Evolutionary conservation across 2,888 invertebrate species (phyloP).

Genomic region (Synergus japonicus): DNA sequence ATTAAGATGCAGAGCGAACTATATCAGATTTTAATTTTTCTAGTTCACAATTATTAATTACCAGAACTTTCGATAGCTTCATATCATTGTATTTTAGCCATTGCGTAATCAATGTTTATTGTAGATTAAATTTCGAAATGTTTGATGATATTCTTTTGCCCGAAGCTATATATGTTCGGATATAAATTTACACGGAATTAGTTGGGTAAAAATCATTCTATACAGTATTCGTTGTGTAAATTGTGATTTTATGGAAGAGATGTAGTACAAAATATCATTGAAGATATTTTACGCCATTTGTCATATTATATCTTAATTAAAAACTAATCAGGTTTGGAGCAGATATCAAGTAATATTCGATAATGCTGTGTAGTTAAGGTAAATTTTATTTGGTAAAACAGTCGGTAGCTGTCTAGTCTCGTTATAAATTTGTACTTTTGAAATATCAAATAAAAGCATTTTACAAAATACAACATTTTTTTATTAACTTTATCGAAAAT

Average conservation of each 20-base stretch:
- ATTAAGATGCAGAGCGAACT: conserved; percentile 49
- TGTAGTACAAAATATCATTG: conserved; percentile 50
- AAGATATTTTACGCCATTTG: neutral
- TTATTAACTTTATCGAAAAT: neutral
- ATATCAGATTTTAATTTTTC: conserved; percentile 35
- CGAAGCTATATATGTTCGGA: conserved; percentile 6
- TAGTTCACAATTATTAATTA: conserved; percentile 18
- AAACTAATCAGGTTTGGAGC: conserved; percentile 38
- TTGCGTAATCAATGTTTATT: conserved; percentile 21
- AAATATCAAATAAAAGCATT: conserved; percentile 68
- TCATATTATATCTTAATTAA: conserved; percentile 16
- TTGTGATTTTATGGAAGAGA: conserved; percentile 1
- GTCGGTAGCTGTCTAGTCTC: conserved; percentile 74
- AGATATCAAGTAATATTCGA: conserved; percentile 56
- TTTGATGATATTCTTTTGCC: neutral
- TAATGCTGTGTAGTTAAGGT: conserved; percentile 56
- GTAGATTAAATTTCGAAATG: conserved; percentile 2
- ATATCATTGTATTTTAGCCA: conserved; percentile 32
- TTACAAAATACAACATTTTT: conserved; percentile 43
- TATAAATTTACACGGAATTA: conserved; percentile 29
- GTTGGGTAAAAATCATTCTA: conserved; percentile 26
- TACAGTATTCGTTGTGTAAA: conserved; percentile 34
- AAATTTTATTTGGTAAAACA: conserved; percentile 63
- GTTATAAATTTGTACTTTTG: conserved; percentile 72
- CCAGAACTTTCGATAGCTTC: conserved; percentile 47